Conservation (phyloP, 2,113 vertebrate genomes). For the Elanoides forficatus region DNA sequence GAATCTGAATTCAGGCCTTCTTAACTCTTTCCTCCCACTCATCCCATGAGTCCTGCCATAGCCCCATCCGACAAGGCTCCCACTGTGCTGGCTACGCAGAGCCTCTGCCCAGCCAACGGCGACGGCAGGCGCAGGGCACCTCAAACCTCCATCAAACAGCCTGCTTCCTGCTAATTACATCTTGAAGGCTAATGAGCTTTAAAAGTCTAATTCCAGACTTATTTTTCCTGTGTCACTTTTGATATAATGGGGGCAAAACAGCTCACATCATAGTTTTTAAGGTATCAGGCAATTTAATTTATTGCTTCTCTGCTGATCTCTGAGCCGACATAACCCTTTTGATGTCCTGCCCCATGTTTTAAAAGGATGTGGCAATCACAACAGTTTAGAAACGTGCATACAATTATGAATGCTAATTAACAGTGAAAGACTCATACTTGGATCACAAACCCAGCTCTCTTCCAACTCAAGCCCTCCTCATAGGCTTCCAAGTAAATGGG, state of each 20-base stretch:
- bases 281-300: background rate
- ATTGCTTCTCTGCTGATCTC: background rate
- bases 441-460: background rate
- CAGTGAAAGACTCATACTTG: background rate
- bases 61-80: background rate
- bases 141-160: background rate
- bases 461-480: background rate
- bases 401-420: conserved; percentile 24
- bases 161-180: background rate
- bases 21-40: background rate
- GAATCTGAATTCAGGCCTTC: background rate
- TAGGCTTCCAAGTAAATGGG: conserved; percentile 1
- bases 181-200: background rate
- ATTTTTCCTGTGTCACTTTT: background rate
- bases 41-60: background rate
- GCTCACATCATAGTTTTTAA: background rate
- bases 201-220: background rate
- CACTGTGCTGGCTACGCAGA: rapidly evolving
- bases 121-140: rapidly evolving
- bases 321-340: background rate
- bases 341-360: background rate
- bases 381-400: conserved; percentile 13
- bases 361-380: background rate
- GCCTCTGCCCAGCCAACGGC: background rate
- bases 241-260: background rate